A percentile compares a stretch with the other conserved stretches of the same genome.
Conservation (phyloP, 2,888 invertebrate species). For the Sminthurinus aureus region DNA sequence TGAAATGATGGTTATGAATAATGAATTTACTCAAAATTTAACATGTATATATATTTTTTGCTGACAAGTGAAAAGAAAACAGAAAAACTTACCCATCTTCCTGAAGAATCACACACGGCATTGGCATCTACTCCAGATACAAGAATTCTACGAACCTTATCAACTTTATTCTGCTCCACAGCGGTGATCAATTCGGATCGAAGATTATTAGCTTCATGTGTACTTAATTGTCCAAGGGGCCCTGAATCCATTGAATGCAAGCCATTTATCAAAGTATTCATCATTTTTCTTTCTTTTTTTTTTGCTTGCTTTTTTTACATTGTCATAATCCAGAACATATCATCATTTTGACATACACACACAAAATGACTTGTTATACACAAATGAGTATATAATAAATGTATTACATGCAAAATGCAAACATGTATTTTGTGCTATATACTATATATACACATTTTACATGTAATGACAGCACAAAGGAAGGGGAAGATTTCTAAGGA, state of each 20-base stretch:
- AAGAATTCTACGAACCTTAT: conserved; percentile 57
- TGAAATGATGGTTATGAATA: too few species aligned
- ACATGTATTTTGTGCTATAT: too few species aligned
- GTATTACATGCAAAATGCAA: too few species aligned
- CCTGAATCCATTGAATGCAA: conserved; percentile 11
- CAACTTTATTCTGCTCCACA: conserved; percentile 58
- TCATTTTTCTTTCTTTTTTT: not conserved
- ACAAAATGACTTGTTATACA: too few species aligned
- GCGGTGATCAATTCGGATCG: conserved; percentile 56
- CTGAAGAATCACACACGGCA: conserved; percentile 59
- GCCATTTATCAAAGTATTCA: not conserved
- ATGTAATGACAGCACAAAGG: too few species aligned
- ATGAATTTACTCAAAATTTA: too few species aligned
- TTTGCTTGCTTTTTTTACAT: not conserved
- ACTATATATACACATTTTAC: too few species aligned
- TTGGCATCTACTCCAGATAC: conserved; percentile 59
- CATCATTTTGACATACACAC: too few species aligned
- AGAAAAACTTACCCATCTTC: conserved; percentile 47
- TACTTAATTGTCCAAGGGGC: not conserved
- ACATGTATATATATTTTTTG: too few species aligned
- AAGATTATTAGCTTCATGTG: conserved; percentile 40
- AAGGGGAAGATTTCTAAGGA: too few species aligned
- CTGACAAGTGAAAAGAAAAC: too few species aligned
- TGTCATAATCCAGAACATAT: not conserved
- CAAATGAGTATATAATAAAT: too few species aligned